A percentile compares a stretch with the other conserved stretches of the same genome.
phyloP scores from a whole-genome alignment of 2,888 invertebrate species.

The Cantharis rufa region DNA sequence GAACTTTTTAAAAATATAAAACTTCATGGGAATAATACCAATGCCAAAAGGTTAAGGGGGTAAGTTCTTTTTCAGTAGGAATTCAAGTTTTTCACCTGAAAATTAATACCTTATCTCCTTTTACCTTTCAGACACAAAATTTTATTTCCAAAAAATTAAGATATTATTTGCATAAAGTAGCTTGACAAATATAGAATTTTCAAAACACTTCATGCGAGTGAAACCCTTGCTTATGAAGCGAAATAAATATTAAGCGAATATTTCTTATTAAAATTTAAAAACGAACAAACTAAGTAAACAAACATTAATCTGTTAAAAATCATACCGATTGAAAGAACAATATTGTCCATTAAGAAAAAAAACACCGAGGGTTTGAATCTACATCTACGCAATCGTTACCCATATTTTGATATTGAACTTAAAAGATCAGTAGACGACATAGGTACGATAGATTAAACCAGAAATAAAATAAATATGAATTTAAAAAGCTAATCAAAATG shows the following conservation, averaged over 20 bases:
- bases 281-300: background rate
- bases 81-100: background rate
- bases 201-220: background rate
- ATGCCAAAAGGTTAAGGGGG: background rate
- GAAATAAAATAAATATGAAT: too few species aligned
- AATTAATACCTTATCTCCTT: background rate
- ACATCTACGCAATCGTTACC: too few species aligned
- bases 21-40: background rate
- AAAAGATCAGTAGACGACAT: too few species aligned
- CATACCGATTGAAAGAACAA: too few species aligned
- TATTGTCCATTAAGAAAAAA: too few species aligned
- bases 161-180: background rate
- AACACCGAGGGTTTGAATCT: too few species aligned
- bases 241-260: too few species aligned
- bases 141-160: background rate
- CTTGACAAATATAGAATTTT: background rate
- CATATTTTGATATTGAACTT: too few species aligned
- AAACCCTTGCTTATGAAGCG: background rate
- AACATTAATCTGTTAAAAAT: too few species aligned
- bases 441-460: too few species aligned
- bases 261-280: too few species aligned
- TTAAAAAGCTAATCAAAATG: too few species aligned
- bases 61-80: background rate
- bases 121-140: background rate
- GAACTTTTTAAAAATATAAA: background rate